A percentile compares a stretch with the other conserved stretches of the same genome.
phyloP scores from a whole-genome alignment of 2,888 invertebrate genomes.

The Pammene fasciana region DNA sequence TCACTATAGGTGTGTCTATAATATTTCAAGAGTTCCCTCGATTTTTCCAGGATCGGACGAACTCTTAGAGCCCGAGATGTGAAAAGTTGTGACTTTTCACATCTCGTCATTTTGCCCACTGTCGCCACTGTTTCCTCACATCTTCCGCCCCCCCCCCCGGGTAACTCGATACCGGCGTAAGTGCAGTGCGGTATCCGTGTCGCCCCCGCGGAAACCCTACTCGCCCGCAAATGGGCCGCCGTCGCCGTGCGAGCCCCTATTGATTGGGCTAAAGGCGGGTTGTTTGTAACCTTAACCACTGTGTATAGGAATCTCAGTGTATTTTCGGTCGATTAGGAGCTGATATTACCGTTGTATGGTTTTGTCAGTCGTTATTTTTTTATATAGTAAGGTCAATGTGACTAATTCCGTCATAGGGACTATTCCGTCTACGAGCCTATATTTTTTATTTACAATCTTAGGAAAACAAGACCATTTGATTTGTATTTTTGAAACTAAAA shows the following conservation, averaged over 20 bases:
- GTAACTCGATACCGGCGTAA: conserved; percentile 57
- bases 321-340: background rate
- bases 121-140: conserved; percentile 43
- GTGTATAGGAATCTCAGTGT: background rate
- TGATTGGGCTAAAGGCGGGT: conserved; percentile 12
- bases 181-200: conserved; percentile 57
- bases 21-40: too few relatives aligned
- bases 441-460: too few relatives aligned
- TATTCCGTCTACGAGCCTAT: too few relatives aligned
- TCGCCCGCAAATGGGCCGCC: conserved; percentile 14
- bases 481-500: too few relatives aligned
- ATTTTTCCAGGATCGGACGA: too few relatives aligned
- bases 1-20: too few relatives aligned
- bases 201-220: conserved; percentile 36
- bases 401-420: too few relatives aligned
- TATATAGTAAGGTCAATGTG: too few relatives aligned
- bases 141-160: conserved; percentile 42
- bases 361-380: too few relatives aligned
- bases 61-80: too few relatives aligned
- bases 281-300: conserved; percentile 6
- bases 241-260: conserved; percentile 9
- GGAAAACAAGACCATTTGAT: too few relatives aligned
- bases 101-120: background rate
- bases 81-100: too few relatives aligned
- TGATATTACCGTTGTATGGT: background rate